Percentiles rank a stretch among this genome's conserved stretches.
Conservation (phyloP, 2,888 invertebrate species). For the Tortricodes alternella region DNA sequence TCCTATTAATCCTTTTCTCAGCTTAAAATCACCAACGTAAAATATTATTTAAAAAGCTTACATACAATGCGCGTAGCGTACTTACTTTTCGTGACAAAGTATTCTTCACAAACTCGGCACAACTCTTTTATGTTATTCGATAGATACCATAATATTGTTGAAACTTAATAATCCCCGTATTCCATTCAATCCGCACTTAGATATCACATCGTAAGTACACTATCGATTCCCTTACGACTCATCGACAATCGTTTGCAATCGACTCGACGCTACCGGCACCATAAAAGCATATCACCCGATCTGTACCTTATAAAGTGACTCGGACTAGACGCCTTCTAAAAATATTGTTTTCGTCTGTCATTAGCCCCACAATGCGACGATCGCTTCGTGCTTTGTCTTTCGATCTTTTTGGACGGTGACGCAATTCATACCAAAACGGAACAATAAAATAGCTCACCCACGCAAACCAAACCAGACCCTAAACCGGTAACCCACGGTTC, state of each 20-base stretch:
- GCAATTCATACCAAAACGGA: slow-evolving; percentile 75
- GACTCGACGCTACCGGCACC: slow-evolving; percentile 60
- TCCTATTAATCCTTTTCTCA: no score
- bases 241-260: slow-evolving; percentile 21
- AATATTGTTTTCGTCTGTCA: slow-evolving; percentile 79
- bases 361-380: slow-evolving; percentile 70
- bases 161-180: neutral
- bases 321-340: slow-evolving; percentile 59
- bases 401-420: slow-evolving; percentile 72
- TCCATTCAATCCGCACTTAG: slow-evolving; percentile 12
- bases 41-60: no score
- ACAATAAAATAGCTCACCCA: slow-evolving; percentile 57
- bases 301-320: slow-evolving; percentile 62
- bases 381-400: slow-evolving; percentile 75
- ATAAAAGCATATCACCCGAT: slow-evolving; percentile 62
- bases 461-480: slow-evolving; percentile 43
- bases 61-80: no score
- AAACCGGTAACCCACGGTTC: slow-evolving; percentile 38
- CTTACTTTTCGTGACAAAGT: no score
- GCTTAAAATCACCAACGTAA: no score
- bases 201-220: slow-evolving; percentile 5
- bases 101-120: no score
- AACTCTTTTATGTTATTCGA: no score
- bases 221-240: slow-evolving; percentile 12
- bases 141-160: neutral